Percentiles rank a stretch among this genome's conserved stretches.
Conservation (phyloP, 1,140 invertebrate species). For the Drosophila mauritiana region DNA sequence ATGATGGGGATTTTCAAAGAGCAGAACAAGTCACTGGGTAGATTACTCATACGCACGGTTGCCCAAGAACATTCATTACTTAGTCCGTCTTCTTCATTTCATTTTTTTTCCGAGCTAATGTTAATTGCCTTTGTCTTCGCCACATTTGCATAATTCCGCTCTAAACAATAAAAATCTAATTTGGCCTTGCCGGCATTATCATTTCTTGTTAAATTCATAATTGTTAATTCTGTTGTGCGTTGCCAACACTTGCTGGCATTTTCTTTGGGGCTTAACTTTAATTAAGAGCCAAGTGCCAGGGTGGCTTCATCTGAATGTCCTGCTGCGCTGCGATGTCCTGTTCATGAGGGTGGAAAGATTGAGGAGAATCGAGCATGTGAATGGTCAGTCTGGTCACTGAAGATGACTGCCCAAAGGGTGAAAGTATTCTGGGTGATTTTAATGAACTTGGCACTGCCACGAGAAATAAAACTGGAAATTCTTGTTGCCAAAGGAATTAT, state of each 20-base stretch:
- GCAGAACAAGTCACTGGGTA: constrained; percentile 34
- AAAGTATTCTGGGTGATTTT: constrained; percentile 11
- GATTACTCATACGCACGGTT: constrained; percentile 81
- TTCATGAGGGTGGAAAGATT: constrained; percentile 38
- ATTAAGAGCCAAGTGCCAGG: constrained; percentile 74
- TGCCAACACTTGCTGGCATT: constrained; percentile 46
- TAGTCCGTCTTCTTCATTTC: constrained; percentile 11
- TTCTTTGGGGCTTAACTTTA: constrained; percentile 82
- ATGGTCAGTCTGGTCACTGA: constrained; percentile 35
- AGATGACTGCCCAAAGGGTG: constrained; percentile 33
- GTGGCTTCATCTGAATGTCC: constrained; percentile 21
- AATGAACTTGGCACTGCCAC: constrained; percentile 21
- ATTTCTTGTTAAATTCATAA: constrained; percentile 84
- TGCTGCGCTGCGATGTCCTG: constrained; percentile 7
- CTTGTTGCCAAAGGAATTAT: background rate
- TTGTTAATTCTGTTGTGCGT: constrained; percentile 74
- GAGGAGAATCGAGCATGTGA: constrained; percentile 42
- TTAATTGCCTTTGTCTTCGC: constrained; percentile 69
- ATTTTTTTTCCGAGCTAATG: constrained; percentile 36
- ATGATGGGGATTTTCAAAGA: constrained; percentile 24
- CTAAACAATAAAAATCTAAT: constrained; percentile 84
- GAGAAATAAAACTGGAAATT: constrained; percentile 3
- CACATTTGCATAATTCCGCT: constrained; percentile 83
- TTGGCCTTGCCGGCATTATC: constrained; percentile 62
- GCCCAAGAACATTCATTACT: constrained; percentile 64